Evolutionary conservation across 2,113 vertebrate genomes (phyloP).

Genomic region (Oryzias celebensis): DNA sequence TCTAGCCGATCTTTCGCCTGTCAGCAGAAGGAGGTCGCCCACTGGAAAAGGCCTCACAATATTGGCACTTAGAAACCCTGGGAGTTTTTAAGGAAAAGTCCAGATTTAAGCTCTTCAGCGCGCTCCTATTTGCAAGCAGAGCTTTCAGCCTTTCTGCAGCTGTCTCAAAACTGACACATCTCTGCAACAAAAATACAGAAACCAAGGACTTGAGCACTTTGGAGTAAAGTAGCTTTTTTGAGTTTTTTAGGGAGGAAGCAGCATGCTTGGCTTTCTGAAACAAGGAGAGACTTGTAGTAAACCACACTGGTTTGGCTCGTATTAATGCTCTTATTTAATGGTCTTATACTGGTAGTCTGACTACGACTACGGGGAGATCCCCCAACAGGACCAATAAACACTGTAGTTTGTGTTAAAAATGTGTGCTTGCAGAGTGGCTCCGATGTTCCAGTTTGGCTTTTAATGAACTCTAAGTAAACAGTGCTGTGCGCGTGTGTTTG

Average conservation of each 20-base stretch:
- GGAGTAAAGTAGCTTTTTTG: slow-evolving; percentile 31
- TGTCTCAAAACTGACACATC: slow-evolving; percentile 25
- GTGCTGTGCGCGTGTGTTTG: slow-evolving; percentile 42
- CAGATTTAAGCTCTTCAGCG: slow-evolving; percentile 32
- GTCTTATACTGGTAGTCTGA: slow-evolving; percentile 66
- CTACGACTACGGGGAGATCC: slow-evolving; percentile 52
- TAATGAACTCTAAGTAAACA: slow-evolving; percentile 64
- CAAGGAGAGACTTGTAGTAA: slow-evolving; percentile 57
- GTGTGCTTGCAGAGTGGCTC: slow-evolving; percentile 54
- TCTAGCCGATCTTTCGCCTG: slow-evolving; percentile 23
- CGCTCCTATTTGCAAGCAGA: slow-evolving; percentile 23
- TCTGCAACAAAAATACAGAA: slow-evolving; percentile 38
- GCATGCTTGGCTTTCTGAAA: slow-evolving; percentile 31
- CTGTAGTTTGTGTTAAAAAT: slow-evolving; percentile 62
- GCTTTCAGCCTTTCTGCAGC: slow-evolving; percentile 21
- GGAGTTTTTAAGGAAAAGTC: slow-evolving; percentile 23
- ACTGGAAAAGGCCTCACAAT: slow-evolving; percentile 31
- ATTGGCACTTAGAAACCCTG: slow-evolving; percentile 45
- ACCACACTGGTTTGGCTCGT: slow-evolving; percentile 67
- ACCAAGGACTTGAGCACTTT: slow-evolving; percentile 65
- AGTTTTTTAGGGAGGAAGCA: slow-evolving; percentile 11
- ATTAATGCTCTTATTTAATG: slow-evolving; percentile 55
- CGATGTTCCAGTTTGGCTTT: slow-evolving; percentile 40
- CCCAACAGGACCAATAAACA: slow-evolving; percentile 77
- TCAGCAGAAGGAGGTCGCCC: slow-evolving; percentile 32